Base-by-base conservation (phyloP, 1,140 invertebrate species). In the Archivesica marissinica region DNA sequence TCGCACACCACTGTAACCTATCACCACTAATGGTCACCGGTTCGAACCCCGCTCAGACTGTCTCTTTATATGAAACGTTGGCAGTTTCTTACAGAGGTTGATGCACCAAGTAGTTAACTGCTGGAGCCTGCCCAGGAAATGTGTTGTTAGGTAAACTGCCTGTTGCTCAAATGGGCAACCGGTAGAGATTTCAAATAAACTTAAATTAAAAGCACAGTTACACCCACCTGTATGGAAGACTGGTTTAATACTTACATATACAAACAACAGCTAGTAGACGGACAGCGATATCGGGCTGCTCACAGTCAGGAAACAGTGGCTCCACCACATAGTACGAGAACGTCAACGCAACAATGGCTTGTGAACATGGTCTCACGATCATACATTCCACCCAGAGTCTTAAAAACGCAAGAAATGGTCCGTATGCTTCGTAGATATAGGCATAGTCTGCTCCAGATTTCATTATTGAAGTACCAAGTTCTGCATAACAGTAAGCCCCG, bases 311-410 rank as follows among this genome's bases (percentile, higher is more conserved):
- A 86, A 94, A 94, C 38, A 94, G 61, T 1, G 94, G 94, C 79
- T 94, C 92, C 20, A 94, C 90, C 17, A 94, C 89, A 87, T 94
- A 94, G 75, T 93, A 92, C 0, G 92, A 90, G 87, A 94, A 94
- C 20, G 94, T 94, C 15, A 94, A 89, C 4, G 93, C 92, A 20
- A 94, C 93, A 77, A 94, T 92, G 3, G 93, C 93, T 50, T 93
- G 91, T 97, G 91, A 93, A 83, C 91, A 93, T 11, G 98, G 98
- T 86, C 98, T 94, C 54, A 99, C 98, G 88, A 94, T 92, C 89
- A 94, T 94, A 86, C 92, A 92, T 82, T 94, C 93, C 17, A 98
- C 98, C 94, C 93, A 94, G 3, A 93, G 88, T 85, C 93, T 87
- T 13, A 94, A 81, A 89, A 94, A 94, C 9, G 93, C 94, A n/a